Conservation (phyloP, 2,888 invertebrate species). For the Gryllus longicercus region DNA sequence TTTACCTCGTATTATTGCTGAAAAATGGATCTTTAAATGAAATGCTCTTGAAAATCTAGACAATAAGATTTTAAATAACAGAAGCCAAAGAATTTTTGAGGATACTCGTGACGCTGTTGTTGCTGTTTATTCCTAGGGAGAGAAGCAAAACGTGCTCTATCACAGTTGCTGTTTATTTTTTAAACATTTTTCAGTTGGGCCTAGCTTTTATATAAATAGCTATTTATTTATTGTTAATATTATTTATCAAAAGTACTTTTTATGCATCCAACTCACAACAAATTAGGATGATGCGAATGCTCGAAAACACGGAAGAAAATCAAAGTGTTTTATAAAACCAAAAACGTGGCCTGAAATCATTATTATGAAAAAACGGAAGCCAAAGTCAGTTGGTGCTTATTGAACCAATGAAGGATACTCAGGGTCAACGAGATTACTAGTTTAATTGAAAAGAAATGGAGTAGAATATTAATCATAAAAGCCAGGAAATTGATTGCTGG, state of each 20-base stretch:
- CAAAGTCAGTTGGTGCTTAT: slow-evolving; percentile 18
- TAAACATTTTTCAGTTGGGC: slow-evolving; percentile 28
- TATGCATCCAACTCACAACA: slow-evolving; percentile 35
- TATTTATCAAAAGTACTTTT: slow-evolving; percentile 31
- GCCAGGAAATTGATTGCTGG: slow-evolving; percentile 21
- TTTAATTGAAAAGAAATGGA: slow-evolving; percentile 22
- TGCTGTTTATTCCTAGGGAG: slow-evolving; percentile 24
- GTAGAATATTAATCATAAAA: neutral
- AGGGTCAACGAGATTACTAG: neutral
- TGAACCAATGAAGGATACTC: slow-evolving; percentile 23
- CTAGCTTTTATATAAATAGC: slow-evolving; percentile 29
- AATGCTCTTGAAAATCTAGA: neutral
- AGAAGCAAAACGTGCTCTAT: slow-evolving; percentile 19
- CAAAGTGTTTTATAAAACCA: neutral
- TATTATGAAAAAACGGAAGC: neutral
- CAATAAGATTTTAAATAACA: slow-evolving; percentile 38
- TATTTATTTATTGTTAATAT: slow-evolving; percentile 35
- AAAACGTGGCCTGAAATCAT: slow-evolving; percentile 4
- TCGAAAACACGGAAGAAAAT: neutral
- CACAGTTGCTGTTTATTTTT: slow-evolving; percentile 28
- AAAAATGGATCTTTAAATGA: slow-evolving; percentile 35
- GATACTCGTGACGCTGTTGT: slow-evolving; percentile 29
- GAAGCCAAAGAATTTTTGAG: slow-evolving; percentile 27
- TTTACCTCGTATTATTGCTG: slow-evolving; percentile 75
- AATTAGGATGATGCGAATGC: slow-evolving; percentile 34